Conservation (phyloP, 1,140 invertebrate genomes). For the Drosophila ambigua region DNA sequence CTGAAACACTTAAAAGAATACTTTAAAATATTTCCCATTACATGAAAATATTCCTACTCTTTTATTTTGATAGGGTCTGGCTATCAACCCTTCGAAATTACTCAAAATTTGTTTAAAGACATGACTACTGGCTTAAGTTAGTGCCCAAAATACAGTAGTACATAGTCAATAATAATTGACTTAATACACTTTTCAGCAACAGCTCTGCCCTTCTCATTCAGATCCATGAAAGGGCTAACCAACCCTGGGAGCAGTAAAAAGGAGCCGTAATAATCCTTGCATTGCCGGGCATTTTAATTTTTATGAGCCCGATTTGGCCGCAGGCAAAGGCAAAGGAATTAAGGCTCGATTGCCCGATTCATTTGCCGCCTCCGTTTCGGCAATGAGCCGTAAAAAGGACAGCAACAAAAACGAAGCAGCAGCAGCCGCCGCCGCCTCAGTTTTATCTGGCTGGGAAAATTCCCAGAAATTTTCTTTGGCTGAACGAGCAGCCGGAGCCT, state of each 20-base stretch:
- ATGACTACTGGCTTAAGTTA: constrained; percentile 11
- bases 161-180: constrained; percentile 44
- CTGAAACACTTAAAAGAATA: no score
- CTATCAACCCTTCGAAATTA: no score
- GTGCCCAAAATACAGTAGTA: constrained; percentile 14
- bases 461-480: constrained; percentile 47
- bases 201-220: constrained; percentile 21
- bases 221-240: constrained; percentile 8
- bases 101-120: background rate
- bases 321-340: constrained; percentile 53
- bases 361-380: constrained; percentile 56
- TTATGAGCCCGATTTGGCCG: constrained; percentile 65
- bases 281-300: constrained; percentile 73
- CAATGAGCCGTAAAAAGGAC: constrained; percentile 74
- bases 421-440: constrained; percentile 9
- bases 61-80: no score
- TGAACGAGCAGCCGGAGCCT: constrained; percentile 18
- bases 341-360: constrained; percentile 72
- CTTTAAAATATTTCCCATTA: background rate
- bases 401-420: constrained; percentile 16
- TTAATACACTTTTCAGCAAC: constrained; percentile 40
- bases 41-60: background rate
- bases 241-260: constrained; percentile 28
- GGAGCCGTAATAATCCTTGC: constrained; percentile 50
- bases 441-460: constrained; percentile 42